A percentile compares a stretch with the other conserved stretches of the same genome.
Conservation (phyloP, 2,797 vertebrate genomes). For the Astyanax mexicanus region DNA sequence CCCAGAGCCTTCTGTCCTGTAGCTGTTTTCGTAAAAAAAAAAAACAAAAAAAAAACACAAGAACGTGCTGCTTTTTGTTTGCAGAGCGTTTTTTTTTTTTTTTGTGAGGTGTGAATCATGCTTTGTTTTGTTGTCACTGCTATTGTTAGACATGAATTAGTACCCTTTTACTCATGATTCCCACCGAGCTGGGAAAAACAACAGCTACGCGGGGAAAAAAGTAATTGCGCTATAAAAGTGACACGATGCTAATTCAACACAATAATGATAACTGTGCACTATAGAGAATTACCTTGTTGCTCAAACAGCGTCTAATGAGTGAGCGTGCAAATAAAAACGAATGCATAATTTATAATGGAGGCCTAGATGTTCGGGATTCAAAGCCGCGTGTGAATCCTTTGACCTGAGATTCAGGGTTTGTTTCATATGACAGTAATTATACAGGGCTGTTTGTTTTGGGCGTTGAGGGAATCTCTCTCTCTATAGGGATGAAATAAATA, state of each 20-base stretch:
- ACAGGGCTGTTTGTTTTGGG: background rate
- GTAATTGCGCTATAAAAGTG: background rate
- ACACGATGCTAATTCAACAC: background rate
- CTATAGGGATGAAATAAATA: conserved; percentile 1
- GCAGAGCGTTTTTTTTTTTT: background rate
- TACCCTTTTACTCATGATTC: background rate
- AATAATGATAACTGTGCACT: background rate
- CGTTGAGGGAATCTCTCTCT: too few species aligned
- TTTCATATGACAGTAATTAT: background rate
- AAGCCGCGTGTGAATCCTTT: background rate
- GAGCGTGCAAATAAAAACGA: background rate
- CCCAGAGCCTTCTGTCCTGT: too few species aligned
- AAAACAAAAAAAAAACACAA: background rate
- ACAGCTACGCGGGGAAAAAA: background rate
- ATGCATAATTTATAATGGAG: conserved; percentile 2
- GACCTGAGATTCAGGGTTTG: background rate
- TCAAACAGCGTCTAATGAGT: background rate
- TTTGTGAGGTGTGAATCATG: background rate
- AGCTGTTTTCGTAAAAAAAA: too few species aligned
- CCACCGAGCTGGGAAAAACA: background rate
- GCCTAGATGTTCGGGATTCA: background rate
- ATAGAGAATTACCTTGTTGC: conserved; percentile 2
- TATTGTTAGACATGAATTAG: background rate
- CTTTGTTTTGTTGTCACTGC: background rate
- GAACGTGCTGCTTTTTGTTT: background rate